Base-by-base conservation (phyloP, 1,140 invertebrate species). In the Saccostrea cuccullata region DNA sequence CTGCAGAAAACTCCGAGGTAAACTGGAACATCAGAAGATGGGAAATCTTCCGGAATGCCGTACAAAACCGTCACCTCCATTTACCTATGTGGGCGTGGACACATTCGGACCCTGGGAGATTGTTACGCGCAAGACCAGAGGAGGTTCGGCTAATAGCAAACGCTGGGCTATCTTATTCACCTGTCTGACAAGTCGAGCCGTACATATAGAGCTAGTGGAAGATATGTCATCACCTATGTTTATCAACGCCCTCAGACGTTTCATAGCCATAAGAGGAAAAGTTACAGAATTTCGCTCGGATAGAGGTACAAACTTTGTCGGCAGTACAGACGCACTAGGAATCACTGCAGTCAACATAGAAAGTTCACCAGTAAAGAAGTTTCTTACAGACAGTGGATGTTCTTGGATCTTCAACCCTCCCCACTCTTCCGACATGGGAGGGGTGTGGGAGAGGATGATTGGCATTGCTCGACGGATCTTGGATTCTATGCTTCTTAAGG, bases 41-140 rank as follows among this genome's bases (percentile, higher is more conserved):
- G 82, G 40, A 47, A 47, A 17, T 20, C 82, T 83, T 47, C 36
- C 77, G 17, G 77, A 40, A 47, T 82, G 15, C 26, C 12, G 77
- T 6, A 55, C n/a, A 47, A 83, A 83, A 55, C 82, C 40, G 47
- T 20, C 82, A 40, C 82, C 82, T 20, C 82, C 36, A 23, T 83
- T 83, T 55, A 83, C 82, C 15, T 83, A 47, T 55, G 82, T 83
- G 8, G 82, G 82, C 40, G 82, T 83, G 11, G 82, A 83, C 47
- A n/a, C 11, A 9, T 55, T 40, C 40, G 82, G 82, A 47, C 82
- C 36, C 0, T 83, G 82, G 40, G 20, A 83, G 15, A 23, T 83
- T 9, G 23, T 9, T 20, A 83, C 82, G 1, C 36, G 82, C 11
- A 83, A 83, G n/a, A 55, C 82, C 4, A 47, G 82, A 55, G 82